These are phyloP conservation scores for Boloria euphrosyne DNA, from an alignment of 2,888 invertebrate genomes.

Conservation along the genomic window DNA sequence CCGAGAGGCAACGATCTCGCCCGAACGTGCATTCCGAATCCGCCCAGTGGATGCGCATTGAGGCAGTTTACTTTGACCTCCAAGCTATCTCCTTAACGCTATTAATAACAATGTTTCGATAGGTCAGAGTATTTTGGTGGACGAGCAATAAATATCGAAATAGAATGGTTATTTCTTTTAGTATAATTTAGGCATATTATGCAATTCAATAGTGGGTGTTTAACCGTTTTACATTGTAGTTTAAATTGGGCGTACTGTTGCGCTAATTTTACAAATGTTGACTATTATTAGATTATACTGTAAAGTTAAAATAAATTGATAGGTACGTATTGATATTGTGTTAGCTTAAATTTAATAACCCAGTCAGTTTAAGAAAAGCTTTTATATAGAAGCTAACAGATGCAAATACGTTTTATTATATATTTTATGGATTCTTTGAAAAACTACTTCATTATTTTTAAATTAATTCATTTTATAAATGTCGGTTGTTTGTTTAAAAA, in stretches of 20 bases:
- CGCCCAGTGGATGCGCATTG: conserved; percentile 67
- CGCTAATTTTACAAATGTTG: conserved; percentile 11
- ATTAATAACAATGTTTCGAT: conserved; percentile 38
- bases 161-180: conserved; percentile 36
- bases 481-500: no score
- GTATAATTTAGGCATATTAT: conserved; percentile 13
- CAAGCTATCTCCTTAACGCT: conserved; percentile 42
- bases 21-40: conserved; percentile 66
- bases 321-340: no score
- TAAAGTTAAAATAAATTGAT: no score
- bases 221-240: conserved; percentile 3
- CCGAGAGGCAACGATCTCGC: conserved; percentile 64
- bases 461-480: no score
- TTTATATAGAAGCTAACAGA: no score
- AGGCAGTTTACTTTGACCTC: conserved; percentile 55
- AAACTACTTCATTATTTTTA: no score
- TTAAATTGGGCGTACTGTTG: not conserved
- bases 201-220: conserved; percentile 10
- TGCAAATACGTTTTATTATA: no score
- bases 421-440: no score
- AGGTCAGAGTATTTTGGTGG: conserved; percentile 49
- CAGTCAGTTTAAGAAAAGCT: no score
- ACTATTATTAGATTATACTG: not conserved
- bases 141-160: conserved; percentile 52
- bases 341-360: no score